Base-by-base conservation (phyloP, 2,113 vertebrate species). In the Rousettus leschenaultii region DNA sequence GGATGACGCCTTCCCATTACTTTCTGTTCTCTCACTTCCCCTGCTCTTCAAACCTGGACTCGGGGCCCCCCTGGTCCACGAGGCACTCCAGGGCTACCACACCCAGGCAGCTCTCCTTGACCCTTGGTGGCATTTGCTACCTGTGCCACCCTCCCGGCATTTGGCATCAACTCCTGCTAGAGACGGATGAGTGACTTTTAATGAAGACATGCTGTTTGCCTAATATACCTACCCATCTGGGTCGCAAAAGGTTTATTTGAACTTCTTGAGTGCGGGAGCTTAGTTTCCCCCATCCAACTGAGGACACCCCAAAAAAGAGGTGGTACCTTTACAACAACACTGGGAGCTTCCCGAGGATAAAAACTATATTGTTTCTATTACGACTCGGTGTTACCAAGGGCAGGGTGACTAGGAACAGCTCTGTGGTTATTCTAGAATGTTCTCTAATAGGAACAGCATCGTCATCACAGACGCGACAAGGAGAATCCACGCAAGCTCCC, bases 31-130 rank as follows among this genome's bases (percentile, higher is more conserved):
- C 40, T 40, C 24, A 24, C 10, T 0, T 19, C 16, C 21, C 26
- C 26, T 4, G 1, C 24, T 18, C 71, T 73, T 61, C 68, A 35
- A 7, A 26, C 7, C 73, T 3, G 1, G 16, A 8, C 3, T 57
- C 1, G 0, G 35, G 15, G 33, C 10, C n/a, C 16, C 0, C 43
- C 22, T 40, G 8, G n/a, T 16, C 66, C 78, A 19, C 0, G 9
- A 57, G 45, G 48, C 15, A 12, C 30, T 45, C 95, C 2, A 0
- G 26, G 75, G 48, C 30, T 12, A 8, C 35, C 73, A 21, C 30
- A 0, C 48, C 57, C 21, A 21, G 35, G 8, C 22, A 9, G 1
- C 11, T 14, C 57, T 14, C 45, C 51, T 45, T 6, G 12, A 48
- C 28, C 3, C 11, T 61, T 65, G 3, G 40, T 2, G 21, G 16